Conservation (phyloP, 2,888 invertebrate species). For the Petrolisthes manimaculis region DNA sequence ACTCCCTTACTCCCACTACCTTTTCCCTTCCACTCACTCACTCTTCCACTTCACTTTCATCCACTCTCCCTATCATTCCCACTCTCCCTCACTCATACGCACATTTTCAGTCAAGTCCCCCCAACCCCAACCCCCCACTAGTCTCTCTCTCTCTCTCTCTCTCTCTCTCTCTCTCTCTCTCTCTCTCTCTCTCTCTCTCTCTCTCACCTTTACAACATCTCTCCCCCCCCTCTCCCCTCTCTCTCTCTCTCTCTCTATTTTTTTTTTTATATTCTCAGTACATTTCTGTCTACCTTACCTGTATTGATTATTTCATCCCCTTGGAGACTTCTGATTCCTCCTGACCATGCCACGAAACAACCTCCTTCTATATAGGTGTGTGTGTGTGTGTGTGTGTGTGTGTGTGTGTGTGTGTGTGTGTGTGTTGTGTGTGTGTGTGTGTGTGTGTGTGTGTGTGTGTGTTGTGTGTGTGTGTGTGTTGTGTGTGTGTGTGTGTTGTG, state of each 20-base stretch:
- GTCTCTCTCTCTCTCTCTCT: not conserved
- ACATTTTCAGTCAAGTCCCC: not conserved
- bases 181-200: too few species aligned
- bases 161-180: not conserved
- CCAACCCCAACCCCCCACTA: not conserved
- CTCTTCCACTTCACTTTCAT: not conserved
- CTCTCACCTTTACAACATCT: not conserved
- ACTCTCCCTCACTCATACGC: not conserved
- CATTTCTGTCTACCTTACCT: not conserved
- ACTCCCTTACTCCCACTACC: not conserved
- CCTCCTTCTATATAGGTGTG: too few species aligned
- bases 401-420: too few species aligned
- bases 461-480: too few species aligned
- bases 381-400: too few species aligned
- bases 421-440: too few species aligned
- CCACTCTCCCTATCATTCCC: not conserved
- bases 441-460: too few species aligned
- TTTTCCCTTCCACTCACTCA: not conserved
- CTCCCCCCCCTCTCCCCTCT: not conserved
- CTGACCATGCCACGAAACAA: too few species aligned
- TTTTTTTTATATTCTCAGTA: not conserved
- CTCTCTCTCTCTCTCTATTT: slow-evolving; percentile 1
- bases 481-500: too few species aligned
- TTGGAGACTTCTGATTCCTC: too few species aligned
- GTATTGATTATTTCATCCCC: too few species aligned